These are phyloP conservation scores for Grammomys dolichurus DNA, from an alignment of 2,113 vertebrate genomes.

Conservation along the genomic window DNA sequence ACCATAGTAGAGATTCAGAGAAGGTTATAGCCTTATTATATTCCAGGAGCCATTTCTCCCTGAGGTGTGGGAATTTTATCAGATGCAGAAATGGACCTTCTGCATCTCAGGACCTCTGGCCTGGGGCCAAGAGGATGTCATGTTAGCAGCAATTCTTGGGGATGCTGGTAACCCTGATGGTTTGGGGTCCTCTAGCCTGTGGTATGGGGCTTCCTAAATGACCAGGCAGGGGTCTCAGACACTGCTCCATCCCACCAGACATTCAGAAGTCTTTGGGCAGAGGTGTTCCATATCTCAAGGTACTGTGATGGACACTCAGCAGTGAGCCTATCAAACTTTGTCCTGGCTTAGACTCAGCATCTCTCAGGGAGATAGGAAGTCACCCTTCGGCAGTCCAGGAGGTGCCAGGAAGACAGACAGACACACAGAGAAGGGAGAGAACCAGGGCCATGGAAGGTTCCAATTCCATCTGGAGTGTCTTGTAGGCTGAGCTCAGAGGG, in stretches of 20 bases:
- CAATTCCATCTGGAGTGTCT: neutral
- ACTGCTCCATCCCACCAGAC: neutral
- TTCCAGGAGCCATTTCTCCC: neutral
- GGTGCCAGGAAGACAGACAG: neutral
- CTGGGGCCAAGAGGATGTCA: neutral
- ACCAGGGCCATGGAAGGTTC: neutral
- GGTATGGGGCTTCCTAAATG: neutral
- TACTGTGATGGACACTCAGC: neutral
- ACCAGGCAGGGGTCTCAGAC: neutral
- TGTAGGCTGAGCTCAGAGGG: neutral
- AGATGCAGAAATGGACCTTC: neutral
- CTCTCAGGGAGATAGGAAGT: neutral
- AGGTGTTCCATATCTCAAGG: neutral
- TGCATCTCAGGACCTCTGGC: neutral
- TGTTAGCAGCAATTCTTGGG: neutral
- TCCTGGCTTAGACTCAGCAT: neutral
- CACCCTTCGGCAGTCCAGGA: neutral
- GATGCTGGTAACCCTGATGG: neutral
- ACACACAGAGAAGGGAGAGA: neutral
- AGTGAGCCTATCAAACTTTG: neutral
- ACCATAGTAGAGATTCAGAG: neutral
- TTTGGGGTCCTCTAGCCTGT: neutral
- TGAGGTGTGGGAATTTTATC: neutral
- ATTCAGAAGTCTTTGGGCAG: neutral
- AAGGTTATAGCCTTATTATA: neutral